Evolutionary conservation across 2,797 vertebrate species (phyloP).

Genomic region (Acanthurus lineatus): DNA sequence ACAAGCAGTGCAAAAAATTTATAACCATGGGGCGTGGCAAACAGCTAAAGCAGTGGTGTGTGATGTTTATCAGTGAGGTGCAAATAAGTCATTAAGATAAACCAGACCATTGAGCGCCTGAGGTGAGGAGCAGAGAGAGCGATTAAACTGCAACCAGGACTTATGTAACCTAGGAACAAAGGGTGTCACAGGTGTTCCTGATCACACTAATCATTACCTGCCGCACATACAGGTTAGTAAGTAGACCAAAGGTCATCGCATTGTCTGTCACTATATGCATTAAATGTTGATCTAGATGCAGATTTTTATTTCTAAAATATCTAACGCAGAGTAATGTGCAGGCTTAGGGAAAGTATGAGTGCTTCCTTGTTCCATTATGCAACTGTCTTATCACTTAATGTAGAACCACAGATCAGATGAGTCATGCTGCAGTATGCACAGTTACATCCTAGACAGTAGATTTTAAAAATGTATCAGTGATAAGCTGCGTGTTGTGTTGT

Average conservation of each 20-base stretch:
- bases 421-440: background rate
- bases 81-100: background rate
- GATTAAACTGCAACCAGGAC: background rate
- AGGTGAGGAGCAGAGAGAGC: background rate
- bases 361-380: background rate
- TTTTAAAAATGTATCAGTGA: background rate
- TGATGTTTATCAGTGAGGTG: background rate
- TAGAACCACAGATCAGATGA: background rate
- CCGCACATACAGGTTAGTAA: background rate
- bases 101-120: background rate
- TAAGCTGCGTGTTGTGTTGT: background rate
- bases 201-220: background rate
- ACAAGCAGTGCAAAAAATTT: no score
- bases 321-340: background rate
- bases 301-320: background rate
- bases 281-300: background rate
- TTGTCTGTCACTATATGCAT: background rate
- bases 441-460: background rate
- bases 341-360: background rate
- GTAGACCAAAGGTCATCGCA: no score
- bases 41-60: no score
- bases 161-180: background rate
- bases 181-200: background rate
- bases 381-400: background rate
- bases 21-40: no score